phyloP scores from a whole-genome alignment of 2,888 invertebrate genomes.

The Pediacus dermestoides region DNA sequence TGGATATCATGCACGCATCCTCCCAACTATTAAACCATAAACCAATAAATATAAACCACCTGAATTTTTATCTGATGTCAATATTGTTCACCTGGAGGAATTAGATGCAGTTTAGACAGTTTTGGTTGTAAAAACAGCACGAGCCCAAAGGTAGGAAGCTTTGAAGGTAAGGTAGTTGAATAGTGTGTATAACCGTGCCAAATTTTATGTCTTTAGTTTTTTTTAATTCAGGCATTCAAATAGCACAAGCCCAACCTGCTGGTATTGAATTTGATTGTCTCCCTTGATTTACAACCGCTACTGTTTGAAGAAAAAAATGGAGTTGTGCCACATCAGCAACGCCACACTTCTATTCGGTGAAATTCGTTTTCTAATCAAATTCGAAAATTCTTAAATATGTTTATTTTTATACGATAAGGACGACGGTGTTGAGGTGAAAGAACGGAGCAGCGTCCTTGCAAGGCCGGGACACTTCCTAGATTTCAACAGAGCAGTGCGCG shows the following conservation, averaged over 20 bases:
- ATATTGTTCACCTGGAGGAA: too few relatives aligned
- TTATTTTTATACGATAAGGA: neutral
- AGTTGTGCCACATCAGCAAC: neutral
- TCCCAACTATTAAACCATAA: conserved; percentile 6
- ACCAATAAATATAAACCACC: conserved; percentile 1
- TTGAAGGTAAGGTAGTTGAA: too few relatives aligned
- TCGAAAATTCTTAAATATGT: neutral
- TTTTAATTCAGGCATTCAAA: neutral
- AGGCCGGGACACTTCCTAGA: conserved; percentile 48
- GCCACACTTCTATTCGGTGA: neutral
- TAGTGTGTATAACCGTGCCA: too few relatives aligned
- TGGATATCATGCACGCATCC: neutral
- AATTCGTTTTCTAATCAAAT: too few relatives aligned
- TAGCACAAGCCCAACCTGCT: neutral
- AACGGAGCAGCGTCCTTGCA: conserved; percentile 45
- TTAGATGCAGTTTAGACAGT: too few relatives aligned
- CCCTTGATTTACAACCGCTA: neutral
- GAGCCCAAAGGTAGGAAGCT: too few relatives aligned
- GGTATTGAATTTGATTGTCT: neutral
- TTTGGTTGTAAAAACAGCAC: too few relatives aligned
- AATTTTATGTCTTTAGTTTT: too few relatives aligned
- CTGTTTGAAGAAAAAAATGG: neutral
- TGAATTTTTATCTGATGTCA: conserved; percentile 1
- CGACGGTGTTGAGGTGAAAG: conserved; percentile 34
- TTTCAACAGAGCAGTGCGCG: conserved; percentile 34